Base-by-base conservation (phyloP, 2,888 invertebrate genomes). In the Caenorhabditis panamensis region DNA sequence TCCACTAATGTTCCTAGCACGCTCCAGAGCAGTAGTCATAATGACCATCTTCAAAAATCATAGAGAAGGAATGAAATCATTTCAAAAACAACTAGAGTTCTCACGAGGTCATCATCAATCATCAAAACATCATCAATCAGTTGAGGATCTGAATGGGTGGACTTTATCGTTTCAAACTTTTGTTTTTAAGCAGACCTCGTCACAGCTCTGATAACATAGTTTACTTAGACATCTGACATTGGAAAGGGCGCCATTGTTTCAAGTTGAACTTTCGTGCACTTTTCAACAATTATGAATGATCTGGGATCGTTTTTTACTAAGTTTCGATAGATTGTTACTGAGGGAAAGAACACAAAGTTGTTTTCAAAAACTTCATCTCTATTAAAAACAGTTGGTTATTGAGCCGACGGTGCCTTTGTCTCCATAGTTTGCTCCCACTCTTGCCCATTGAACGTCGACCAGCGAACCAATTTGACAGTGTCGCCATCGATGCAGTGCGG, bases 401-500 rank as follows among this genome's bases (percentile, higher is more conserved):
- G 75, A 58, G 86, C 86, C 13, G 58, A 58, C 11, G 86, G 86
- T 37, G 84, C 81, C 49, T 79, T 72, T 20, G 68, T 67, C 22
- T 77, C 62, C 72, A 86, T 85, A 11, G 67, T 68, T 51, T 80
- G 51, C 31, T 86, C 86, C 86, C 86, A 86, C 28, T 85, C 79
- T 56, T 84, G 77, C 20, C 86, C 86, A 51, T 86, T 78, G 61
- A 84, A 86, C 16, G 49, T 53, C 4, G 63, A 79, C 72, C 71
- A 83, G 1, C 82, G 77, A 51, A 86, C 58, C 9, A 53, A 64
- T 63, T 86, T 79, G 22, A 88, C 82, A 9, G 87, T 87, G 11
- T 82, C 36, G 26, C 85, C 81, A 41, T 88, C 87, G 37, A 88
- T 87, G 56, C 88, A 88, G 44, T 86, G 86, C 5, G 88, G 88